Evolutionary conservation across 1,140 invertebrate species (phyloP).

Genomic region (Zophobas atratus): DNA sequence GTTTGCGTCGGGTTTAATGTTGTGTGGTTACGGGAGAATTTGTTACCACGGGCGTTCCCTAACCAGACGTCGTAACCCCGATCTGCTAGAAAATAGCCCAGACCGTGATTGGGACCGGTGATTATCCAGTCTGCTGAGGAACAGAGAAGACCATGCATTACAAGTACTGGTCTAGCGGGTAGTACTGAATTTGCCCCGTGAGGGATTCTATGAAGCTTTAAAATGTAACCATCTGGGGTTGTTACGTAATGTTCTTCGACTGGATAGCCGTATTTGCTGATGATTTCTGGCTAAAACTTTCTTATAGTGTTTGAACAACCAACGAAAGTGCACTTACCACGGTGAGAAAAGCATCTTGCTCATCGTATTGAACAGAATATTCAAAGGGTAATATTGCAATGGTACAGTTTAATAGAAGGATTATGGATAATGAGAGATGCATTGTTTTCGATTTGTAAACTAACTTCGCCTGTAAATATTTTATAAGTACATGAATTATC

Average conservation of each 20-base stretch:
- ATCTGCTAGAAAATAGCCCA: constrained; percentile 79
- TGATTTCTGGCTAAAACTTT: constrained; percentile 52
- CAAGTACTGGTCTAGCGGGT: constrained; percentile 20
- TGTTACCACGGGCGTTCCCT: constrained; percentile 78
- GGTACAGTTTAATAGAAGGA: too few relatives aligned
- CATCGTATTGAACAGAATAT: too few relatives aligned
- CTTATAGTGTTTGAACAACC: background rate
- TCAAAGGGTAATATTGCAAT: too few relatives aligned
- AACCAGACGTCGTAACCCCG: constrained; percentile 85
- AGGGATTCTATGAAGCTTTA: constrained; percentile 79
- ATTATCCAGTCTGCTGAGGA: constrained; percentile 78
- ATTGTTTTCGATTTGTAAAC: too few relatives aligned
- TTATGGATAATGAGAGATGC: too few relatives aligned
- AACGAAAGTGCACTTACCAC: constrained; percentile 36
- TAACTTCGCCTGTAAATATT: too few relatives aligned
- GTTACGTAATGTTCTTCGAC: constrained; percentile 77
- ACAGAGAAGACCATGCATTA: constrained; percentile 80
- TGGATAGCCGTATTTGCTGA: constrained; percentile 62
- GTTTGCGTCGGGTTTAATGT: constrained; percentile 64
- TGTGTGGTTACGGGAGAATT: constrained; percentile 72
- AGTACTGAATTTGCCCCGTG: constrained; percentile 55
- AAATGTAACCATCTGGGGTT: constrained; percentile 81
- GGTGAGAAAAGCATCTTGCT: constrained; percentile 30
- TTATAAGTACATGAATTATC: too few relatives aligned
- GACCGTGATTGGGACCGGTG: constrained; percentile 63